Evolutionary conservation across 30 jellyfish, hydroid and myxozoan species (phyloP).

Genomic region (Cassiopea xamachana): DNA sequence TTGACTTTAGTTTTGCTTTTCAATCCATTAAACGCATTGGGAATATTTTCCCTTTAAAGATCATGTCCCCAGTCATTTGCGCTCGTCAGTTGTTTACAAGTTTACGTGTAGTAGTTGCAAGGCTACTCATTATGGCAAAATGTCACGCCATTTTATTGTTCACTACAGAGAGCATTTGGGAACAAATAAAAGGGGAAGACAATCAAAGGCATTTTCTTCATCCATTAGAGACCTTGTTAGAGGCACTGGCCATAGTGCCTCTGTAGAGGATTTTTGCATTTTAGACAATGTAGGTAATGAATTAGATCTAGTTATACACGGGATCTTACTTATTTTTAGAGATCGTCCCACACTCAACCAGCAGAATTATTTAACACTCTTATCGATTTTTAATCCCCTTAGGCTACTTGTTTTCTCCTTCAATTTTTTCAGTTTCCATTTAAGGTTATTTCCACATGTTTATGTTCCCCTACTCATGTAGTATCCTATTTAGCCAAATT

Average conservation of each 20-base stretch:
- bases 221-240: slow-evolving; percentile 1
- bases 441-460: too few relatives aligned
- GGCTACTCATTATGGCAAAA: not conserved
- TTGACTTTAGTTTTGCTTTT: too few relatives aligned
- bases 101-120: not conserved
- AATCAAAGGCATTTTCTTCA: slow-evolving; percentile 1
- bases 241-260: not conserved
- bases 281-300: not conserved
- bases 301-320: slow-evolving; percentile 1
- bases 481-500: too few relatives aligned
- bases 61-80: not conserved
- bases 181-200: not conserved
- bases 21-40: not conserved
- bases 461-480: too few relatives aligned
- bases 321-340: not conserved
- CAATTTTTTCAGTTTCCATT: too few relatives aligned
- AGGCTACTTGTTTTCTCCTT: not conserved
- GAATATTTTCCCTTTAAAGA: not conserved
- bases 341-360: slow-evolving; percentile 16
- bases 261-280: not conserved
- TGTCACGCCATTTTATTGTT: not conserved
- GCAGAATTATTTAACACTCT: not conserved
- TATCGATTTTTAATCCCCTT: not conserved
- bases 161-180: not conserved
- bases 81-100: not conserved